phyloP scores from a whole-genome alignment of 2,888 invertebrate species.

The Hyalella azteca region DNA sequence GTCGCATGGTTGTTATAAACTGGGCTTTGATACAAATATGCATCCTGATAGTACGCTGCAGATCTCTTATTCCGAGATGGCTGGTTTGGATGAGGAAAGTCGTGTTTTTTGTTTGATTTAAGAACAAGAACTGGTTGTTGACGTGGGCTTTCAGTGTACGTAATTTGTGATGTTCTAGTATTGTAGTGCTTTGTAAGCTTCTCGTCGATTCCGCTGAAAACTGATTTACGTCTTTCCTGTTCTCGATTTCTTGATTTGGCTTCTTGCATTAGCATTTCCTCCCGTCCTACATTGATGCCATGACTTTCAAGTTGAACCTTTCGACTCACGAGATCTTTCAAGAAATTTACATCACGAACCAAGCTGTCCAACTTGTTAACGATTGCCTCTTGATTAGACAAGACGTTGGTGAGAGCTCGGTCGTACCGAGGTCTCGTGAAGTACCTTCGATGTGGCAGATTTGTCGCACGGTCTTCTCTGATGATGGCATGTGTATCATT shows the following conservation, averaged over 20 bases:
- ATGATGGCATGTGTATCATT: conserved; percentile 13
- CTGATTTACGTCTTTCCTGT: no score
- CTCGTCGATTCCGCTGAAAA: no score
- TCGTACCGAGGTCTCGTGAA: not conserved
- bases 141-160: no score
- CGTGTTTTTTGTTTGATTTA: no score
- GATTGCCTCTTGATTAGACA: not conserved
- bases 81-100: no score
- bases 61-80: not conserved
- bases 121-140: no score
- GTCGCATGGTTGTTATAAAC: not conserved
- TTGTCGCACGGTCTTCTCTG: not conserved
- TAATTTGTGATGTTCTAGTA: no score
- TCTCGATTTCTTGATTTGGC: no score
- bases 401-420: not conserved
- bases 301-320: not conserved
- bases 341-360: not conserved
- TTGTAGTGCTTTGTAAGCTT: no score
- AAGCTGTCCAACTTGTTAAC: conserved; percentile 6
- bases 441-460: not conserved
- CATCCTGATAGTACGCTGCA: not conserved
- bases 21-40: not conserved
- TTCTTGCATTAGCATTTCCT: no score
- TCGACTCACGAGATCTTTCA: not conserved
- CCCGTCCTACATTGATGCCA: not conserved